Percentiles rank a stretch among this genome's conserved stretches.
These are phyloP conservation scores for Xylophagus ater DNA, from an alignment of 2,888 invertebrate genomes.

Conservation along the genomic window DNA sequence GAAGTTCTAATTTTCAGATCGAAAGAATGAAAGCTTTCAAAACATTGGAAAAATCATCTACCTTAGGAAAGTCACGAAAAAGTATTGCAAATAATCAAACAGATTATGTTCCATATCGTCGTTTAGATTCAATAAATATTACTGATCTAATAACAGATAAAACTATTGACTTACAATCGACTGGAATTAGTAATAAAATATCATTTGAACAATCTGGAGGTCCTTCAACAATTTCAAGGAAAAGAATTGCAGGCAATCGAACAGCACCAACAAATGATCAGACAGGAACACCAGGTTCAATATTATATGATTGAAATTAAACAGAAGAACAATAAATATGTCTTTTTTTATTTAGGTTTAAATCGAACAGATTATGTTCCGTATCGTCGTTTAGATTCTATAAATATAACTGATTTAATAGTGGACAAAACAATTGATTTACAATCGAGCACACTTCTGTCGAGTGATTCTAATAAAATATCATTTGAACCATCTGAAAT, in stretches of 20 bases:
- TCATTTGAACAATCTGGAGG: slow-evolving; percentile 35
- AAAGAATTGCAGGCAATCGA: neutral
- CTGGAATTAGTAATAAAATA: slow-evolving; percentile 21
- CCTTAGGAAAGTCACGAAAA: neutral
- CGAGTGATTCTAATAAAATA: slow-evolving; percentile 21
- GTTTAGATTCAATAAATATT: slow-evolving; percentile 27
- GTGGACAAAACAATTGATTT: slow-evolving; percentile 34
- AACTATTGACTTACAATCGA: slow-evolving; percentile 31
- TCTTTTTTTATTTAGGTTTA: slow-evolving; percentile 3
- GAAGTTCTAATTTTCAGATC: slow-evolving; percentile 1
- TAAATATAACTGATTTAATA: slow-evolving; percentile 33
- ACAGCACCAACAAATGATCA: neutral
- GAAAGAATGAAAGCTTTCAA: neutral
- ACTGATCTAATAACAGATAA: slow-evolving; percentile 33
- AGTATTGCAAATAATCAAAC: too few species aligned
- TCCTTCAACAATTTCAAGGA: neutral
- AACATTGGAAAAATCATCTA: neutral
- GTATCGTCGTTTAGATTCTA: slow-evolving; percentile 22
- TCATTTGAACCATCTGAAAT: slow-evolving; percentile 36
- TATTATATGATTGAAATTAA: neutral
- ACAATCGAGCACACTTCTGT: slow-evolving; percentile 22
- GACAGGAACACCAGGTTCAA: neutral
- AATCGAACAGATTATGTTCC: slow-evolving; percentile 22
- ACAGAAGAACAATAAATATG: neutral
- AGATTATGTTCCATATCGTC: slow-evolving; percentile 23